Conservation (phyloP, 2,888 invertebrate species). For the Entomobrya multifasciata region DNA sequence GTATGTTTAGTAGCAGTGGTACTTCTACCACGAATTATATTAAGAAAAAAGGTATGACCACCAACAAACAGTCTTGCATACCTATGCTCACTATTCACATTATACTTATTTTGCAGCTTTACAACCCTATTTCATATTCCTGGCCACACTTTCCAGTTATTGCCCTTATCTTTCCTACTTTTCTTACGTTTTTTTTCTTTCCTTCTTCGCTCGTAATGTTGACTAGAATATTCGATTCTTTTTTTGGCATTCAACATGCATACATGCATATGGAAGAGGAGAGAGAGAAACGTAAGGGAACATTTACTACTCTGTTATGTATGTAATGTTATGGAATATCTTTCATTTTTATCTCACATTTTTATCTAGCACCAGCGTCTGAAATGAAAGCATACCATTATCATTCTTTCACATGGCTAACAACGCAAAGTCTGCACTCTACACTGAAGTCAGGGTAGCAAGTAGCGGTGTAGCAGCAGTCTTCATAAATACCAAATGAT, state of each 20-base stretch:
- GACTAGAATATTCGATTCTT: constrained; percentile 60
- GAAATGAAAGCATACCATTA: constrained; percentile 60
- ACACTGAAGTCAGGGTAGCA: neutral
- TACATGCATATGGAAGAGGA: constrained; percentile 44
- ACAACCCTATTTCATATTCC: constrained; percentile 66
- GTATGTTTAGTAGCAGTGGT: neutral
- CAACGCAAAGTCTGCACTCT: constrained; percentile 7
- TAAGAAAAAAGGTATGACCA: constrained; percentile 35
- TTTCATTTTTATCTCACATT: constrained; percentile 64
- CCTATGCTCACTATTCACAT: constrained; percentile 33
- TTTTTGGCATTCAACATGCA: constrained; percentile 67
- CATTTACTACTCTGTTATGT: neutral
- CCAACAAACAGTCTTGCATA: neutral
- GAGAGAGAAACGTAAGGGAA: neutral
- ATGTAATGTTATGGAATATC: constrained; percentile 45
- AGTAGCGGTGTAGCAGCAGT: constrained; percentile 2
- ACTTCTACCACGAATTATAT: neutral
- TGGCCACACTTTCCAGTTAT: constrained; percentile 66
- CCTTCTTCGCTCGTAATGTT: neutral
- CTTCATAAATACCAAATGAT: constrained; percentile 56
- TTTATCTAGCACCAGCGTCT: constrained; percentile 26
- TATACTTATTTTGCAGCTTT: constrained; percentile 58
- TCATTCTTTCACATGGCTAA: constrained; percentile 61
- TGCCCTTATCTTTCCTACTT: constrained; percentile 64
- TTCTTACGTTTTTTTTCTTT: constrained; percentile 24